Evolutionary conservation across 2,113 vertebrate species (phyloP).

Genomic region (Meles meles): DNA sequence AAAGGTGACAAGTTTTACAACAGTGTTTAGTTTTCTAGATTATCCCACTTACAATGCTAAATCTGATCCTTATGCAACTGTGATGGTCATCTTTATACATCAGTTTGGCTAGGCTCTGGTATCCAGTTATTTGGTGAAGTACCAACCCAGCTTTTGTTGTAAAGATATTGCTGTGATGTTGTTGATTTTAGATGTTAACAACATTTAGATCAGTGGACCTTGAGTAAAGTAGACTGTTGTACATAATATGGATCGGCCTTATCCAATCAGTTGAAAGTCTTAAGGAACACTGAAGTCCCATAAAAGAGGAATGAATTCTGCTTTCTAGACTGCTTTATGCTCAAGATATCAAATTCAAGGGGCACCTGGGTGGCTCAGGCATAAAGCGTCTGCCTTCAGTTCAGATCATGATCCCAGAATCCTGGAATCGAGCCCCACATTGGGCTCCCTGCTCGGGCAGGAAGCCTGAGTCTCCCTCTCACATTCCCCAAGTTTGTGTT

Average conservation of each 20-base stretch:
- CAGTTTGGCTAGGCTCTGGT: not conserved
- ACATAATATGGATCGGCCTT: not conserved
- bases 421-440: too few species aligned
- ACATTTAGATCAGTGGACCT: not conserved
- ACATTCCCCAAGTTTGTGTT: too few species aligned
- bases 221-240: not conserved
- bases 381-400: too few species aligned
- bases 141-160: not conserved
- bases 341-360: not conserved
- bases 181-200: not conserved
- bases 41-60: not conserved
- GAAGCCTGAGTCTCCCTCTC: too few species aligned
- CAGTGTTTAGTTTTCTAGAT: not conserved
- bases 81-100: not conserved
- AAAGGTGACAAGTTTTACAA: not conserved
- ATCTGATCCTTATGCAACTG: not conserved
- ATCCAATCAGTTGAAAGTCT: not conserved
- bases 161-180: not conserved
- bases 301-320: not conserved
- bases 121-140: not conserved
- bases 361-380: too few species aligned
- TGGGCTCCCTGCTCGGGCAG: too few species aligned
- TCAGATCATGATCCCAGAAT: too few species aligned
- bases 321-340: not conserved
- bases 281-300: not conserved